phyloP scores from a whole-genome alignment of 2,113 vertebrate genomes.

The Falco punctatus region DNA sequence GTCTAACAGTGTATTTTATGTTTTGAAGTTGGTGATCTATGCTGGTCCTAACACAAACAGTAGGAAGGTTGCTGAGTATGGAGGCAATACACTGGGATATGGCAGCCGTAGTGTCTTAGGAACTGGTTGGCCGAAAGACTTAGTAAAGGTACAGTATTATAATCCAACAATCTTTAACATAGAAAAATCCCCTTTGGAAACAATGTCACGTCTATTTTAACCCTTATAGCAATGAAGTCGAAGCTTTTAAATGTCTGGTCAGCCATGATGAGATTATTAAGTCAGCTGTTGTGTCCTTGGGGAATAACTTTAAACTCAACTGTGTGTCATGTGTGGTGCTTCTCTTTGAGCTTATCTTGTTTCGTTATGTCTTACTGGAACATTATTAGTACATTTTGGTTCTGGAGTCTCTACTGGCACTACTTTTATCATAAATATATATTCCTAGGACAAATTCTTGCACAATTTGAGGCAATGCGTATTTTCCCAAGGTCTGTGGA shows the following conservation, averaged over 20 bases:
- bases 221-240: neutral
- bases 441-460: neutral
- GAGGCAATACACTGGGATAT: slow-evolving; percentile 97
- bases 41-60: slow-evolving; percentile 99
- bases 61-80: slow-evolving; percentile 98
- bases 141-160: slow-evolving; percentile 90
- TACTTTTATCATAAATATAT: neutral
- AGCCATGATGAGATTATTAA: neutral
- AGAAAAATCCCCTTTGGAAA: slow-evolving; percentile 44
- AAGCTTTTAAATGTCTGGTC: neutral
- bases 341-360: neutral
- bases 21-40: slow-evolving; percentile 95
- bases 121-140: slow-evolving; percentile 98
- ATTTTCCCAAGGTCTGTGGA: neutral
- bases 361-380: neutral
- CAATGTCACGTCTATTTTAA: neutral
- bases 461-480: neutral
- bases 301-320: neutral
- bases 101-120: slow-evolving; percentile 98
- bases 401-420: neutral
- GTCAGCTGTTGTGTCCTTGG: neutral
- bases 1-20: slow-evolving; percentile 81
- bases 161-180: slow-evolving; percentile 15
- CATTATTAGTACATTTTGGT: neutral
- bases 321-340: neutral